phyloP scores from a whole-genome alignment of 1,140 invertebrate species.

The Plectrocnemia conspersa region DNA sequence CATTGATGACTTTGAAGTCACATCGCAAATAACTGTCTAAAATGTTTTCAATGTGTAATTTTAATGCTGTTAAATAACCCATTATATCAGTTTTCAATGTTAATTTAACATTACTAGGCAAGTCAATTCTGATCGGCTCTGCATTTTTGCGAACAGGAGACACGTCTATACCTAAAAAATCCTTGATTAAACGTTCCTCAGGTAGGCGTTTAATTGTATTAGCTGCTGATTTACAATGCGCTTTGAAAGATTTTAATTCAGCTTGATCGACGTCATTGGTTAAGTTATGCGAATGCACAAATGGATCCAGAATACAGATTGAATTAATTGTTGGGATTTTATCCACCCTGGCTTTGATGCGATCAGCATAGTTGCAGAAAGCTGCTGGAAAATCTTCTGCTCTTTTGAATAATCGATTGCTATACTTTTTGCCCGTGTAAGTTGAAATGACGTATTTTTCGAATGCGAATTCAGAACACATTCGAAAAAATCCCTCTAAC shows the following conservation, averaged over 20 bases:
- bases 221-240: slow-evolving; percentile 8
- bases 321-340: slow-evolving; percentile 36
- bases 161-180: background rate
- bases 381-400: slow-evolving; percentile 31
- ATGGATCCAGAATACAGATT: slow-evolving; percentile 52
- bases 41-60: too few species aligned
- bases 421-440: slow-evolving; percentile 42
- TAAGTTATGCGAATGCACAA: slow-evolving; percentile 50
- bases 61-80: too few species aligned
- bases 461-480: slow-evolving; percentile 49
- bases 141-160: background rate
- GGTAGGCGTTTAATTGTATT: background rate
- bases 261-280: slow-evolving; percentile 38
- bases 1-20: too few species aligned
- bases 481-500: slow-evolving; percentile 50
- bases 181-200: background rate
- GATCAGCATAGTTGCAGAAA: slow-evolving; percentile 39
- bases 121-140: too few species aligned
- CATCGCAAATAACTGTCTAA: too few species aligned
- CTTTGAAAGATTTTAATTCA: slow-evolving; percentile 12
- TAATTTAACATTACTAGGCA: too few species aligned
- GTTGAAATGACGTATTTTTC: slow-evolving; percentile 47
- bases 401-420: slow-evolving; percentile 38
- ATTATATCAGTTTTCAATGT: too few species aligned
- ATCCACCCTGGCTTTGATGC: slow-evolving; percentile 25